Conservation (phyloP, 2,113 vertebrate species). For the Petaurus breviceps region DNA sequence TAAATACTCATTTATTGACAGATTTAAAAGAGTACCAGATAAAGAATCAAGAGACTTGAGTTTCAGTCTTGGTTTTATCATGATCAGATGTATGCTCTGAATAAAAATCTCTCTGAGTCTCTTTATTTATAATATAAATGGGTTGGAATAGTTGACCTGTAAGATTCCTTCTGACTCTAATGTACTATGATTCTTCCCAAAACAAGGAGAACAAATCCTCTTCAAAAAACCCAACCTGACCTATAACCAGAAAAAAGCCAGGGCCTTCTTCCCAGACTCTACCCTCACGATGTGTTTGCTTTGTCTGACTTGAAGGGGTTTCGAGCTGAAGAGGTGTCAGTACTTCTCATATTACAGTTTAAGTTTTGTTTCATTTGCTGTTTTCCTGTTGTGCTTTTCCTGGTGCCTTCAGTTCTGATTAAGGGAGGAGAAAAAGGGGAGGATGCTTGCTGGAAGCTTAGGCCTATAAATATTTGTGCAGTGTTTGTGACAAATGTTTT, state of each 20-base stretch:
- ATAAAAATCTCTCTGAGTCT: neutral
- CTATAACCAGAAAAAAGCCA: neutral
- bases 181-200: neutral
- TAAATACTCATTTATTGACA: neutral
- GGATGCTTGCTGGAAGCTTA: constrained; percentile 60
- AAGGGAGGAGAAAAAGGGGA: constrained; percentile 44
- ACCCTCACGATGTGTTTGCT: neutral
- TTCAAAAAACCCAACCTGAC: neutral
- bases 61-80: neutral
- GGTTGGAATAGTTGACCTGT: neutral
- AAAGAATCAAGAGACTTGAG: neutral
- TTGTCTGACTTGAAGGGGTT: neutral
- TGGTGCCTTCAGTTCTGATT: constrained; percentile 47
- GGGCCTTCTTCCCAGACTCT: neutral
- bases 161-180: neutral
- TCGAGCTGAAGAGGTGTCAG: neutral
- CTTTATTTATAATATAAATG: neutral
- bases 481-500: constrained; percentile 78
- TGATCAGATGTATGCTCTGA: neutral
- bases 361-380: constrained; percentile 2
- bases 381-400: constrained; percentile 41
- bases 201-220: neutral
- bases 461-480: constrained; percentile 71
- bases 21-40: neutral
- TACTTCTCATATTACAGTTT: neutral